These are phyloP conservation scores for Camptogramma bilineatum DNA, from an alignment of 2,888 invertebrate species.

Conservation along the genomic window DNA sequence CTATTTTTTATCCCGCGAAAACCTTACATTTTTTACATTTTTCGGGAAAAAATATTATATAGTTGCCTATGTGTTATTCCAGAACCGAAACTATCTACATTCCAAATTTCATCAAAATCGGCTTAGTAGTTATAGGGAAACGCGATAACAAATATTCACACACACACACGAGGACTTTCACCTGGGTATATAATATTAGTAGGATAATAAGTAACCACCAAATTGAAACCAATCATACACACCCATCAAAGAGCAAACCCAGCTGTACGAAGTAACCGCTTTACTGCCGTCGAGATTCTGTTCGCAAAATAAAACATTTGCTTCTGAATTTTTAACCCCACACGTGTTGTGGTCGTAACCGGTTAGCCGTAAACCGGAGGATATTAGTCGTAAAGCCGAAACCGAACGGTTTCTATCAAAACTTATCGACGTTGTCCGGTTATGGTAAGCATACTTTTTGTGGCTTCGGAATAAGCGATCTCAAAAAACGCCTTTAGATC, in stretches of 20 bases:
- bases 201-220: too few relatives aligned
- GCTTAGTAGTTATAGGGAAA: too few relatives aligned
- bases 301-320: constrained; percentile 26
- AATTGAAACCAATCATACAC: neutral
- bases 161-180: too few relatives aligned
- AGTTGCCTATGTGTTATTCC: too few relatives aligned
- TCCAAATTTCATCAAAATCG: too few relatives aligned
- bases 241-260: neutral
- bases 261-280: constrained; percentile 8
- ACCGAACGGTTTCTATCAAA: constrained; percentile 49
- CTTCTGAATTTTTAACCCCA: constrained; percentile 34
- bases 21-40: too few relatives aligned
- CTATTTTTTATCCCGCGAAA: too few relatives aligned
- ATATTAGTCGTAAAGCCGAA: constrained; percentile 51
- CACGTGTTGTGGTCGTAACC: constrained; percentile 41
- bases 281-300: constrained; percentile 18
- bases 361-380: constrained; percentile 38
- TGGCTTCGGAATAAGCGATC: constrained; percentile 42
- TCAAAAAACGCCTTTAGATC: neutral
- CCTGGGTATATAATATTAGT: too few relatives aligned
- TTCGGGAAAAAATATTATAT: too few relatives aligned
- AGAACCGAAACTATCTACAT: too few relatives aligned
- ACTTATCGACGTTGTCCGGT: constrained; percentile 55
- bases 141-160: too few relatives aligned
- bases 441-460: constrained; percentile 50